phyloP scores from a whole-genome alignment of 2,888 invertebrate genomes.

The Bombylius major region DNA sequence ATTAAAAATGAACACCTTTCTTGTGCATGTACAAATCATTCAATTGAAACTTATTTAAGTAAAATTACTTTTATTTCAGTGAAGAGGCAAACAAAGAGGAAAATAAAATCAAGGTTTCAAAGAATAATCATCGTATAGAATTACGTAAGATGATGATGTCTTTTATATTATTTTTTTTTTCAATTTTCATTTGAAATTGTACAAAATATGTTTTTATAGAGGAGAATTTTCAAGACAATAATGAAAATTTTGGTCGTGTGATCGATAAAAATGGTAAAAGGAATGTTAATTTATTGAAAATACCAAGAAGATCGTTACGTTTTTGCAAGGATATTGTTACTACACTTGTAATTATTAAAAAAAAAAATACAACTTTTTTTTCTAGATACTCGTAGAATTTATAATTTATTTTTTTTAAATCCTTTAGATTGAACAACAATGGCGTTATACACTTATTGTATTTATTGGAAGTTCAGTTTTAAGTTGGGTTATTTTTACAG shows the following conservation, averaged over 20 bases:
- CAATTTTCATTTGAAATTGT: too few relatives aligned
- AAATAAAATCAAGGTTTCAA: too few relatives aligned
- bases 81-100: too few relatives aligned
- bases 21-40: too few relatives aligned
- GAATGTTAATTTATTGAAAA: conserved; percentile 28
- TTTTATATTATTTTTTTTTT: too few relatives aligned
- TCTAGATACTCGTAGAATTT: neutral
- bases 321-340: conserved; percentile 76
- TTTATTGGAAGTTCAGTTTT: conserved; percentile 74
- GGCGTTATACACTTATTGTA: conserved; percentile 82
- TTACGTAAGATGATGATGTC: too few relatives aligned
- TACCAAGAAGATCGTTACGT: conserved; percentile 52
- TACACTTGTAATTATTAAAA: conserved; percentile 65
- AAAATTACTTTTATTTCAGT: too few relatives aligned
- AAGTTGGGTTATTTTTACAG: conserved; percentile 69
- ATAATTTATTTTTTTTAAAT: conserved; percentile 42
- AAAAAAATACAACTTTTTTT: conserved; percentile 1
- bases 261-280: conserved; percentile 32
- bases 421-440: conserved; percentile 49
- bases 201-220: too few relatives aligned
- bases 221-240: too few relatives aligned
- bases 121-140: too few relatives aligned
- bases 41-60: too few relatives aligned
- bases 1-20: too few relatives aligned
- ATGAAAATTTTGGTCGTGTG: conserved; percentile 18